Conservation (phyloP, 2,888 invertebrate genomes). For the Oscheius sp. region DNA sequence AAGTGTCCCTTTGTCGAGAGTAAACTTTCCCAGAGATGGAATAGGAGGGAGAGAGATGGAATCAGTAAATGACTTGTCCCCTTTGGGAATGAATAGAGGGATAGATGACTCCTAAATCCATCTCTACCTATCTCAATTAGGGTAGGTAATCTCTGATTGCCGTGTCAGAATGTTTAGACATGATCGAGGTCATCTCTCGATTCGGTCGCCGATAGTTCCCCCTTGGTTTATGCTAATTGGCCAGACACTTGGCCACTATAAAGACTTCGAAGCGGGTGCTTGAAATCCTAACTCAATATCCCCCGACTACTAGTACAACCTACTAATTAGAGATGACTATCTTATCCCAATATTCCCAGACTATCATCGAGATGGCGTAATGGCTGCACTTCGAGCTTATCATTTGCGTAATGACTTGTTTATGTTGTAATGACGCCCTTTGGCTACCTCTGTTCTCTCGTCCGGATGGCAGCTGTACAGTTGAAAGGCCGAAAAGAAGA, state of each 20-base stretch:
- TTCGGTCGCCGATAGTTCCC: constrained; percentile 11
- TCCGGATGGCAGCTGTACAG: too few species aligned
- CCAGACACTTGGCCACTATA: neutral
- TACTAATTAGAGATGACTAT: neutral
- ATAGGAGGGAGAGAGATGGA: neutral
- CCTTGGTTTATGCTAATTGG: constrained; percentile 13
- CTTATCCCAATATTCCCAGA: constrained; percentile 8
- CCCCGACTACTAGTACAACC: neutral
- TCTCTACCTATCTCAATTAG: neutral
- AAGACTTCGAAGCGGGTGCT: too few species aligned
- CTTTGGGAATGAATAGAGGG: neutral
- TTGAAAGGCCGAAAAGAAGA: too few species aligned
- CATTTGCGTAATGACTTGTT: constrained; percentile 5
- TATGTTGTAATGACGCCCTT: neutral
- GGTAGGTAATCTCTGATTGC: constrained; percentile 3
- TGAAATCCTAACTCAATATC: neutral
- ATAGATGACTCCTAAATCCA: too few species aligned
- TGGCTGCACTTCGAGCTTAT: neutral
- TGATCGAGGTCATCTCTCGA: constrained; percentile 22
- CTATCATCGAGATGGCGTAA: constrained; percentile 9
- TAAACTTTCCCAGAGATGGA: neutral
- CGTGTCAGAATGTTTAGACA: constrained; percentile 24
- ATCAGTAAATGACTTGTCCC: too few species aligned
- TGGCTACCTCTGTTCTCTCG: too few species aligned
- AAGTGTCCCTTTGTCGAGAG: neutral